Base-by-base conservation (phyloP, 2,797 vertebrate genomes). In the Bovichtus diacanthus region DNA sequence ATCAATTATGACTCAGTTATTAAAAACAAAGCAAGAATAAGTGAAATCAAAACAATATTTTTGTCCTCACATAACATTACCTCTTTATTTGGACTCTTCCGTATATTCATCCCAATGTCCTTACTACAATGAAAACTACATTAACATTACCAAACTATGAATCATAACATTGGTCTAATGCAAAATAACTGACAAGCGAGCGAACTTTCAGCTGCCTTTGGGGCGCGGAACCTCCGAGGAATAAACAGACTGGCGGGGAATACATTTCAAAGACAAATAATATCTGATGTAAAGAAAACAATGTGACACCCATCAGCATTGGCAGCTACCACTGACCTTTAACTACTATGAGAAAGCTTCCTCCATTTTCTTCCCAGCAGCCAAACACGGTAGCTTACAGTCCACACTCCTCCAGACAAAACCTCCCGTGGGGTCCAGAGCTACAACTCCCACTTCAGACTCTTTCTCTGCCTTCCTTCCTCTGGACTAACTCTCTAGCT, bases 301-400 rank as follows among this genome's bases (percentile, higher is more conserved):
- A 56, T 10, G 38, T 19, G 9, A 73, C 21, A 67, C 39, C 34
- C 25, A 31, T 41, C 9, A 56, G 46, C 56, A 29, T 18, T 49
- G 43, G 31, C 29, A 50, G 55, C 53, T 43, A 50, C 46, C 29
- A 78, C 78, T 79, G 74, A 87, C 76, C 74, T 87, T 83, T 80
- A 16, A 61, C 21, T 55, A n/a, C 34, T 49, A 29, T 55, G 9
- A 70, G 6, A 77, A 43, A 47, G 44, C 49, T 29, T 43, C 58
- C 15, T 76, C 76, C 83, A 83, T 86, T 69, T 64, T 54, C 25
- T 31, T 80, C 55, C 31, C 47, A 62, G 75, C 54, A 78, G 75
- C 38, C 70, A 68, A 81, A 84, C 44, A 54, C 53, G 29, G 71
- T 11, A 50, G 65, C 66, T 58, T 50, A 25, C 16, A 68, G 21